Base-by-base conservation (phyloP, 2,113 vertebrate species). In the Hiodon tergisus region DNA sequence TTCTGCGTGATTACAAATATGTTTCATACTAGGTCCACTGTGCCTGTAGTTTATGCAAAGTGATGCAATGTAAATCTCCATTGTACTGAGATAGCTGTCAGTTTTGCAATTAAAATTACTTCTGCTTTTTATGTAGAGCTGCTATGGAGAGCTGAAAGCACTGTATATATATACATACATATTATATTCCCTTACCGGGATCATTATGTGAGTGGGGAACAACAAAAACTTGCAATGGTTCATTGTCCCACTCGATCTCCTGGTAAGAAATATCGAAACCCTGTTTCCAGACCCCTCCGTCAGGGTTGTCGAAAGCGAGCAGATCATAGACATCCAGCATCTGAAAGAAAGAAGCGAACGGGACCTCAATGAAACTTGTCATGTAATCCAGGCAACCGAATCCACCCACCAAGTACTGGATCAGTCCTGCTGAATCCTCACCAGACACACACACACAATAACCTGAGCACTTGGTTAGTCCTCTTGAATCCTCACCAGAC, bases 131-230 rank as follows among this genome's bases (percentile, higher is more conserved):
- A 31, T 31, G 31, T 31, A 31, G 31, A 31, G 31, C 31, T 31
- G 31, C 31, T 31, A 31, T 31, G 31, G 31, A 31, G 31, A 31
- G 31, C 31, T 31, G 31, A 31, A 31, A 31, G 31, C 31, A 31
- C 31, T 31, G 31, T 31, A 2, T 31, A 31, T 31, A 0, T 31
- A 31, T 31, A 31, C 2, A 31, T 31, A 31, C 2, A 31, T 31
- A 31, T 31, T 50, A 4, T 17, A 52, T 51, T 73, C 14, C 54
- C 83, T 88, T 88, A 98, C 96, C 95, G 76, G 95, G 94, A 84
- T 98, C 96, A 71, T 98, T 98, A 85, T 98, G 96, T 0, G 96
- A 98, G 79, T 98, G 96, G 75, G 96, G 95, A 48, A 97, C 92
- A 59, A 98, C 90, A 78, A 96, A 93, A 67, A 98, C 88, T 67